Conservation (phyloP, 2,797 vertebrate genomes). For the Pogonophryne albipinna region DNA sequence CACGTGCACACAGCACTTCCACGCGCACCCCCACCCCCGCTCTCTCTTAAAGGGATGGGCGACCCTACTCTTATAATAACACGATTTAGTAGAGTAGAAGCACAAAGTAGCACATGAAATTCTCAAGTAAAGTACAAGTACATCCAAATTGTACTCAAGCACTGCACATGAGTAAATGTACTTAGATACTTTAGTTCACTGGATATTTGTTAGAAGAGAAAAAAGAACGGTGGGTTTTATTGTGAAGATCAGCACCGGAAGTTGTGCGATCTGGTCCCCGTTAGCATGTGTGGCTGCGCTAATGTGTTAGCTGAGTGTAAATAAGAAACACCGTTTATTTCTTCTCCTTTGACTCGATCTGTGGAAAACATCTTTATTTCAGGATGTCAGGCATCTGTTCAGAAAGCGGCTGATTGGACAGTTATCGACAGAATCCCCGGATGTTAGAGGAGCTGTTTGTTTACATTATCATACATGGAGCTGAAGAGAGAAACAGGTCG, state of each 20-base stretch:
- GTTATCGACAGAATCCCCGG: not conserved
- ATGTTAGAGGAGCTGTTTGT: not conserved
- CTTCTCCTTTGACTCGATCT: too few species aligned
- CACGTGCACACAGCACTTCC: too few species aligned
- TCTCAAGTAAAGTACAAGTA: too few species aligned
- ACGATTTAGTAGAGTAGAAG: too few species aligned
- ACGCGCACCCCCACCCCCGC: too few species aligned
- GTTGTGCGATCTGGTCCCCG: not conserved
- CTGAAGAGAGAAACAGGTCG: not conserved
- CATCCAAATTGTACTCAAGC: too few species aligned
- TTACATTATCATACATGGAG: not conserved
- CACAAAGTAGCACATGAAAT: too few species aligned
- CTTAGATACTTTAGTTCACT: too few species aligned
- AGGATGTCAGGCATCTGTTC: not conserved
- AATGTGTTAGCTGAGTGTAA: not conserved
- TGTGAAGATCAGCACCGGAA: not conserved
- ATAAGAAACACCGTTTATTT: not conserved
- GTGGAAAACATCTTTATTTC: not conserved
- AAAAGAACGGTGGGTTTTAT: not conserved
- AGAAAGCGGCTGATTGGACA: not conserved
- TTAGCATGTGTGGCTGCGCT: not conserved
- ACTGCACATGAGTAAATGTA: too few species aligned
- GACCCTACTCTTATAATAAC: too few species aligned
- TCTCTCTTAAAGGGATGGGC: too few species aligned
- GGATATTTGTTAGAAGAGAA: too few species aligned